Evolutionary conservation across 2,113 vertebrate species (phyloP), one percentile per base, ranked within the genome.

Genomic region (Spea multiplicata): DNA sequence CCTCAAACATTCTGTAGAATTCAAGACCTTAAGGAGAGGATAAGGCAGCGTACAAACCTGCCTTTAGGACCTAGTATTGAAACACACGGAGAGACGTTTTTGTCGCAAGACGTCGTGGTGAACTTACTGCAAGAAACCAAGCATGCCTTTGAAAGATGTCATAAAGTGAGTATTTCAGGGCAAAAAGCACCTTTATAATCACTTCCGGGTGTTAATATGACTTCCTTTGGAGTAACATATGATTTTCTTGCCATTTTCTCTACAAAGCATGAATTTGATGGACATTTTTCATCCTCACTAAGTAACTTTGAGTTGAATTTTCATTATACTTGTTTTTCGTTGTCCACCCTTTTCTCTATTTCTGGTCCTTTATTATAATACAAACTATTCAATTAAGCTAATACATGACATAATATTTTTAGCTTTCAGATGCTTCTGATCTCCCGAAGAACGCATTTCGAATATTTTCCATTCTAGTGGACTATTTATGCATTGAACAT

Each of bases 71-170:
- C 97, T 62, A 97, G 95, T 82, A 96, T 99, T 59, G 97, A 99
- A 85, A 99, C 97, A 55, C 97, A 99, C 0, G 97, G 97, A 66
- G 97, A 99, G 89, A 99, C 97, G 3, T 97, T 99, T 65, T 90
- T 99, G 13, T 98, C 97, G 0, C 97, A 98, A 78, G 97, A 99
- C 85, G 95, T 99, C 73, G 97, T 99, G 81, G 96, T 99, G 76
- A 99, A 96, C 88, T 92, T 99, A 86, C 83, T 99, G 83, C 97
- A 99, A 89, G 97, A 98, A 92, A 98, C 97, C 1, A 96, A 97
- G 3, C 96, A 96, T 83, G 97, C 97, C 84, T 99, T 99, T 89
- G 97, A 99, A 90, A 95, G 97, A 83, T 99, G 97, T 89, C 93
- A 99, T 89, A 95, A 91, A 93, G 97, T 99, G 86, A 93, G 89